Conservation (phyloP, 2,113 vertebrate species). For the Bujurquina vittata region DNA sequence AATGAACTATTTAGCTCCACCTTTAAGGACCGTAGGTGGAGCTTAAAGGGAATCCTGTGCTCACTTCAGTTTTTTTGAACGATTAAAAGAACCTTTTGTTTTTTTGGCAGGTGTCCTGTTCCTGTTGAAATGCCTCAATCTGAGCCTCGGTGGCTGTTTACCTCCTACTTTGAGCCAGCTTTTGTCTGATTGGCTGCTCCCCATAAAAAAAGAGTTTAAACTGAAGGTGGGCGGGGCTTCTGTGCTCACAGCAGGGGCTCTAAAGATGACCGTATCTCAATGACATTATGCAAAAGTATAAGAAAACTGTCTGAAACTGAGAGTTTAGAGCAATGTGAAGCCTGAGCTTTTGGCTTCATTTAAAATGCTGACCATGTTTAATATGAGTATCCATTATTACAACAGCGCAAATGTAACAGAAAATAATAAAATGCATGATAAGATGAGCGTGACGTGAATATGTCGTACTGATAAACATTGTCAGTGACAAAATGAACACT, state of each 20-base stretch:
- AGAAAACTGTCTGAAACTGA: neutral
- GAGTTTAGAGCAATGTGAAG: neutral
- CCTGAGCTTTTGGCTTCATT: neutral
- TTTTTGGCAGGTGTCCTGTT: too few species aligned
- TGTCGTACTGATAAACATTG: fast-evolving
- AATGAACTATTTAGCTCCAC: too few species aligned
- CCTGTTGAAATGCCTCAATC: too few species aligned
- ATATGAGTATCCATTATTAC: neutral
- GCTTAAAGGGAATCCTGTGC: too few species aligned
- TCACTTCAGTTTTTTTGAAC: too few species aligned
- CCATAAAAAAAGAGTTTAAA: neutral
- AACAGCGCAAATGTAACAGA: too few species aligned
- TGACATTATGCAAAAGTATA: neutral
- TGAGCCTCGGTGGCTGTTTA: too few species aligned
- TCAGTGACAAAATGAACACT: neutral
- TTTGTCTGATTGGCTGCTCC: neutral
- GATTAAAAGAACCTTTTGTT: too few species aligned
- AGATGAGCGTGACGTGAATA: neutral
- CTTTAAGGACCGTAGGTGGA: too few species aligned
- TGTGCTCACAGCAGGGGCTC: neutral
- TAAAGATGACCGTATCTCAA: neutral
- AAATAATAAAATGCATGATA: neutral
- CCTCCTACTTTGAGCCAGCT: neutral
- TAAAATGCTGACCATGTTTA: neutral
- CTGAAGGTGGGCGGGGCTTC: fast-evolving